Conservation (phyloP, 1,140 invertebrate species). For the Atopsyche davidsoni region DNA sequence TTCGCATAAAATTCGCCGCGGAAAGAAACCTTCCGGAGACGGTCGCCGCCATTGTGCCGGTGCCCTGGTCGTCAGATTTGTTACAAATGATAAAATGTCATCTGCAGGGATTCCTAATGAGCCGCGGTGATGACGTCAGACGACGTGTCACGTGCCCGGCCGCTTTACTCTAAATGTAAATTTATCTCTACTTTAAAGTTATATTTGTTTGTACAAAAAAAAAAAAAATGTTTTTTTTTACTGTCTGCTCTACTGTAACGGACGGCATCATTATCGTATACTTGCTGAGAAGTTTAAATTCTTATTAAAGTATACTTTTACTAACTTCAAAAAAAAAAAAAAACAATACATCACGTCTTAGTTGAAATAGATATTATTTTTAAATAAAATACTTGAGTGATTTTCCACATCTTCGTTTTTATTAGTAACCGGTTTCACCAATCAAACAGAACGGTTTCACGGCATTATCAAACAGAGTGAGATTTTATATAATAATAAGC, state of each 20-base stretch:
- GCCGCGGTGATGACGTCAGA: conserved; percentile 12
- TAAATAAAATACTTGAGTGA: too few relatives aligned
- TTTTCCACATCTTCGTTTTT: too few relatives aligned
- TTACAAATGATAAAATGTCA: conserved; percentile 21
- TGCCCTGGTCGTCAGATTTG: conserved; percentile 10
- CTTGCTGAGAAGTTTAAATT: too few relatives aligned
- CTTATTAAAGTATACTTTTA: too few relatives aligned
- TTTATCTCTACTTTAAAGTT: not conserved
- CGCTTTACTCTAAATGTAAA: conserved; percentile 1
- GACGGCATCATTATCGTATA: too few relatives aligned
- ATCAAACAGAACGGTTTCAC: too few relatives aligned
- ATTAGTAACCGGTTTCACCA: too few relatives aligned
- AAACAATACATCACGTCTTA: too few relatives aligned
- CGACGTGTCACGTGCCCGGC: not conserved
- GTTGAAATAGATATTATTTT: too few relatives aligned
- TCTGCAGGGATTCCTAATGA: conserved; percentile 15
- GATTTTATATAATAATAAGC: too few relatives aligned
- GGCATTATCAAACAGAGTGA: too few relatives aligned
- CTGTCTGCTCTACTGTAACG: not conserved
- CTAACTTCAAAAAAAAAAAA: too few relatives aligned
- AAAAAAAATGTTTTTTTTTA: conserved; percentile 1
- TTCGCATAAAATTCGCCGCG: conserved; percentile 8
- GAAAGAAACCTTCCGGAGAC: conserved; percentile 13
- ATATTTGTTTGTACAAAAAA: conserved; percentile 1
- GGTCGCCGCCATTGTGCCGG: conserved; percentile 9